Evolutionary conservation across 2,888 invertebrate genomes (phyloP), one percentile per base, ranked within the genome.

Genomic region (Tyria jacobaeae): DNA sequence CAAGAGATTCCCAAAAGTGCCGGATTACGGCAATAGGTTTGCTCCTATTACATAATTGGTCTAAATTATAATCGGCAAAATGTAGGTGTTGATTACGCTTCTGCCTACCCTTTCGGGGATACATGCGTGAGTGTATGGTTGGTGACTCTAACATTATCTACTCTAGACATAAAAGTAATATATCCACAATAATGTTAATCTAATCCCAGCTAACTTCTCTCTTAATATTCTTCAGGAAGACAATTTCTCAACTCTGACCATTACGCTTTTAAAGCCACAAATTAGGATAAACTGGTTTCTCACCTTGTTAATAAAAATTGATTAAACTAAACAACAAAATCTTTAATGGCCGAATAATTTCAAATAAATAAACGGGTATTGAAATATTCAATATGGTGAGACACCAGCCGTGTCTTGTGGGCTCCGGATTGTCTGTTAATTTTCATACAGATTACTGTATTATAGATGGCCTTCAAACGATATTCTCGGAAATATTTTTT

Each of bases 361-460:
- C 3, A 53, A 54, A 17, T 15, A 15, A 37, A 12, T 21, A 41
- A 21, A 54, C 44, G 1, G 21, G 15, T 21, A 44, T 54, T 54
- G 37, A 39, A 59, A 59, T 21, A 53, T 53, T 39, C 7, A 34
- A 54, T 25, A 54, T 39, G 37, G 48, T 24, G 25, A 15, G 21
- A 27, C 7, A 31, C 31, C 9, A 24, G 34, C 39, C 54, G 39
- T 49, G 17, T 31, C 17, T 25, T 4, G 31, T 50, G 21, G 54
- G 41, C 54, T 49, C 60, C 60, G 41, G 44, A 17, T 54, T 24
- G 60, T 60, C 55, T 59, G 48, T 21, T 49, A 34, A 60, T 60
- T 54, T 48, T 50, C 50, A 52, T 44, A 57, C 50, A 53, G 31
- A 64, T 57, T 52, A 50, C 27, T 21, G 21, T 44, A 56, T 56